phyloP scores from a whole-genome alignment of 1,140 invertebrate genomes.

The Drosophila bocqueti region DNA sequence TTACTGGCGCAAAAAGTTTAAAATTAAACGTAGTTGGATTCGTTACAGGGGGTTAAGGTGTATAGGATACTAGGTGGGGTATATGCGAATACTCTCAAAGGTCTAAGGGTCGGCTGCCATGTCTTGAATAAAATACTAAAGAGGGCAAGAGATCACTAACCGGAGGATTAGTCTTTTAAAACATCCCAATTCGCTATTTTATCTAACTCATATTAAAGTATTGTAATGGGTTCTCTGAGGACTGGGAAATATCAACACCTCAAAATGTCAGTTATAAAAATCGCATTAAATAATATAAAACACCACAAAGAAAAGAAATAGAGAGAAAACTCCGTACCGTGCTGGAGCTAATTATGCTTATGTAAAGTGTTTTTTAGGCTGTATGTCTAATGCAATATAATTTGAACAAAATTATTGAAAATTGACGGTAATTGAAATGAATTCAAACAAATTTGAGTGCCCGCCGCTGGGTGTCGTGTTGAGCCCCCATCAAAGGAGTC shows the following conservation, averaged over 20 bases:
- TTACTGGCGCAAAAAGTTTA: constrained; percentile 71
- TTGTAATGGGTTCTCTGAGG: background rate
- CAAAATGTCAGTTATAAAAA: constrained; percentile 3
- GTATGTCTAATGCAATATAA: constrained; percentile 71
- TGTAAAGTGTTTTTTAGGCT: constrained; percentile 42
- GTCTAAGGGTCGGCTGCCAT: background rate
- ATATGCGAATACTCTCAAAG: background rate
- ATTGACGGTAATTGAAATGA: constrained; percentile 82
- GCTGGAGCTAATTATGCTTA: constrained; percentile 54
- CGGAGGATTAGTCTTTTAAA: too few species aligned
- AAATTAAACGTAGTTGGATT: constrained; percentile 73
- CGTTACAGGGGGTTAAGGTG: background rate
- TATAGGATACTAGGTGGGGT: background rate
- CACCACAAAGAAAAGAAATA: background rate
- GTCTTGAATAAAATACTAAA: background rate
- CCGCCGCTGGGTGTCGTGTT: constrained; percentile 63
- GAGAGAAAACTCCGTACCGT: background rate
- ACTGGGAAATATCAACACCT: background rate
- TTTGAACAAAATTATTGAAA: constrained; percentile 79
- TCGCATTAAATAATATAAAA: background rate
- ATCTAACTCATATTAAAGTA: background rate
- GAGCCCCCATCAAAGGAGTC: constrained; percentile 65
- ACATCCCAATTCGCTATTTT: too few species aligned
- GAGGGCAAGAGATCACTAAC: background rate
- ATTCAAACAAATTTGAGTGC: constrained; percentile 80